Percentiles rank a stretch among this genome's conserved stretches.
These are phyloP conservation scores for Myiopsitta monachus DNA, from an alignment of 2,113 vertebrate genomes.

Conservation along the genomic window DNA sequence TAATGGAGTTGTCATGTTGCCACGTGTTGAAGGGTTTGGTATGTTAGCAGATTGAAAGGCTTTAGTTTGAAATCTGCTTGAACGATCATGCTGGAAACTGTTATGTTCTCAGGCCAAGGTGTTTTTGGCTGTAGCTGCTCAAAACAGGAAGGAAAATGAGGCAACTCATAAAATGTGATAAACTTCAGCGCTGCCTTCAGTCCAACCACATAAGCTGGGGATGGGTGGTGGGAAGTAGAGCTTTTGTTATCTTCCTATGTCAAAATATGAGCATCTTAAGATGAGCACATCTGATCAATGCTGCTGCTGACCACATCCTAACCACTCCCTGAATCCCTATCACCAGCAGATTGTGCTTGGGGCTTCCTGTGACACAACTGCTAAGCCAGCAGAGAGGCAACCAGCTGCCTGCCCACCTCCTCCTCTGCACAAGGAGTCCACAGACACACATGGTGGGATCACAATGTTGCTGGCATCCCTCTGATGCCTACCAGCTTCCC, in stretches of 20 bases:
- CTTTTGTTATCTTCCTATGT: background rate
- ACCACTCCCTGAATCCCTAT: background rate
- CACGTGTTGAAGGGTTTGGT: background rate
- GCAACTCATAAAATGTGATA: background rate
- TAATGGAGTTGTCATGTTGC: background rate
- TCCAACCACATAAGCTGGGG: background rate
- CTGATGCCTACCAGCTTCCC: background rate
- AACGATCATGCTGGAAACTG: background rate
- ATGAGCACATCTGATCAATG: background rate
- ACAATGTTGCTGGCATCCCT: fast-evolving
- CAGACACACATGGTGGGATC: fast-evolving
- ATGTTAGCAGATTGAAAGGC: background rate
- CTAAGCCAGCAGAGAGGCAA: background rate
- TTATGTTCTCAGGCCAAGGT: background rate
- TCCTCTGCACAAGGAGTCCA: background rate
- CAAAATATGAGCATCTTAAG: background rate
- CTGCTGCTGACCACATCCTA: background rate
- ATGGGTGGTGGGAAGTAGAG: background rate
- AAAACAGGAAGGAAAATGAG: background rate
- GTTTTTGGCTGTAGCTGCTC: background rate
- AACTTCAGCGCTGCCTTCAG: fast-evolving
- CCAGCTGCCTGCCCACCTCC: background rate
- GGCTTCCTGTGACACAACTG: background rate
- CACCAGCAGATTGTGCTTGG: background rate
- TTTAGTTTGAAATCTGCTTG: background rate